These are phyloP conservation scores for Periophthalmodon schlosseri DNA, from an alignment of 2,113 vertebrate species.

Conservation along the genomic window DNA sequence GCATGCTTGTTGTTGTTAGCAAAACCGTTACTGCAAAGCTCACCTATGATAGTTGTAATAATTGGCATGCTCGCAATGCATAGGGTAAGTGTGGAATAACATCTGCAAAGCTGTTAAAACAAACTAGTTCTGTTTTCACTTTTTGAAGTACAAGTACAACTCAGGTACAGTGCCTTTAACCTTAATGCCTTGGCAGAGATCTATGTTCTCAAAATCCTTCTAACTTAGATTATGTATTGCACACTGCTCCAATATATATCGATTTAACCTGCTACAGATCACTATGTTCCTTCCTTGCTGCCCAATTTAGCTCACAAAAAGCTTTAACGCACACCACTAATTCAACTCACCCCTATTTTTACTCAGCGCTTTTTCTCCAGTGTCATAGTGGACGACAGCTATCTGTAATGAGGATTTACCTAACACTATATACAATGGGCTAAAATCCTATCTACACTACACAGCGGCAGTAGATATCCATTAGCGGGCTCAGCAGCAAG, in stretches of 20 bases:
- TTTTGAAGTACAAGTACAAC: too few relatives aligned
- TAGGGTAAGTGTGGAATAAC: too few relatives aligned
- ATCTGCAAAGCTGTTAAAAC: too few relatives aligned
- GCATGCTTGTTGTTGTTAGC: too few relatives aligned
- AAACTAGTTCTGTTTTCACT: too few relatives aligned
- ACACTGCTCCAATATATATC: background rate
- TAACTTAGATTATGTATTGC: background rate
- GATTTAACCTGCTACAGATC: background rate
- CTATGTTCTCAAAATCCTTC: background rate
- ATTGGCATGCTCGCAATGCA: too few relatives aligned
- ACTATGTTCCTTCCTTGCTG: background rate
- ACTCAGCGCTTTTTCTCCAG: slow-evolving; percentile 16
- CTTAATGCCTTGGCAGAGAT: background rate
- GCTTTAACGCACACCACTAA: slow-evolving; percentile 5
- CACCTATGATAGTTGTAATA: too few relatives aligned
- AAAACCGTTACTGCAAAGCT: too few relatives aligned
- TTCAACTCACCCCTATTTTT: slow-evolving; percentile 9
- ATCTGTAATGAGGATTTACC: slow-evolving; percentile 56
- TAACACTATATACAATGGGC: slow-evolving; percentile 49
- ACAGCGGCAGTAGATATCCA: slow-evolving; percentile 53
- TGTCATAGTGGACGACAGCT: slow-evolving; percentile 28
- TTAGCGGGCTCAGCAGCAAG: slow-evolving; percentile 57
- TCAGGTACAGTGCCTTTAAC: background rate
- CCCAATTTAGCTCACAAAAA: slow-evolving; percentile 6
- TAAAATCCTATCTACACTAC: slow-evolving; percentile 48